Percentiles rank a stretch among this genome's conserved stretches.
Conservation (phyloP, 2,888 invertebrate genomes). For the Entomobrya proxima region DNA sequence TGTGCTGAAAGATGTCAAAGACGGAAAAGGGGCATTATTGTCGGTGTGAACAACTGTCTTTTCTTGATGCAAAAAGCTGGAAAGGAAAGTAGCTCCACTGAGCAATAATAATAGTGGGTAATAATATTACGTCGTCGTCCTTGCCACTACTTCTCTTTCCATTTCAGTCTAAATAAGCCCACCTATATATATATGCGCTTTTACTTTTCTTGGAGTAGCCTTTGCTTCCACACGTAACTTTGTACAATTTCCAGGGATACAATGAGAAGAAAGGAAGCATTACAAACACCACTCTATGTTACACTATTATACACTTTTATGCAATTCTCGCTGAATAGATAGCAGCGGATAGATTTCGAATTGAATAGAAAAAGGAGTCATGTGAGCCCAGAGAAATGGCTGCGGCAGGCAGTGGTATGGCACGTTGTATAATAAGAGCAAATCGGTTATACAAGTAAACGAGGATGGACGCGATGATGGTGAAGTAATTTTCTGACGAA, state of each 20-base stretch:
- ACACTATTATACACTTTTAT: background rate
- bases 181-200: too few relatives aligned
- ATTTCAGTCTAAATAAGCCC: background rate
- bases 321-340: background rate
- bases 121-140: constrained; percentile 36
- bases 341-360: background rate
- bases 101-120: constrained; percentile 52
- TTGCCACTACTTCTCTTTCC: background rate
- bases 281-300: background rate
- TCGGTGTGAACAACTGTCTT: constrained; percentile 55
- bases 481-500: constrained; percentile 54
- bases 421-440: too few relatives aligned
- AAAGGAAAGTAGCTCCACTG: constrained; percentile 4
- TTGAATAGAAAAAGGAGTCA: background rate
- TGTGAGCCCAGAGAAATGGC: too few relatives aligned
- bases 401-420: background rate
- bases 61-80: constrained; percentile 49
- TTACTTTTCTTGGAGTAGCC: too few relatives aligned
- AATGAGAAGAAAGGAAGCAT: background rate
- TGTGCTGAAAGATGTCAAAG: constrained; percentile 52
- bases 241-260: background rate
- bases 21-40: constrained; percentile 53
- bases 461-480: constrained; percentile 28
- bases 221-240: background rate
- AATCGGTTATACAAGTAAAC: background rate